A percentile compares a stretch with the other conserved stretches of the same genome.
Evolutionary conservation across 2,113 vertebrate genomes (phyloP).

Genomic region (Fulica atra): DNA sequence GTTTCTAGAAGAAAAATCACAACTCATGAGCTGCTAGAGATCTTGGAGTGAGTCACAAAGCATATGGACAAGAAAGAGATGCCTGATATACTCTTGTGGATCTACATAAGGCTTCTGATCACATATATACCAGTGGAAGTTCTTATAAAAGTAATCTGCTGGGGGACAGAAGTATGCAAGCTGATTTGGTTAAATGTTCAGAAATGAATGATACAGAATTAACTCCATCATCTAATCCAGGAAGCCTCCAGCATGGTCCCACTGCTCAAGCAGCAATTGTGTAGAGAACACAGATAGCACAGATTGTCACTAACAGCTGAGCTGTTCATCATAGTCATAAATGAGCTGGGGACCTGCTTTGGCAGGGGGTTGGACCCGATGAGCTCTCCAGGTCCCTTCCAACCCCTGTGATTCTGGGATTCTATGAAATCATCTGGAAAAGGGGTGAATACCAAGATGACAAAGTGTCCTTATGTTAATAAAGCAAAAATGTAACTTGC

Average conservation of each 20-base stretch:
- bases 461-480: neutral
- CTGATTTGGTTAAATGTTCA: neutral
- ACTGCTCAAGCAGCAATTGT: neutral
- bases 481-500: neutral
- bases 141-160: neutral
- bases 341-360: too few relatives aligned
- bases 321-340: neutral
- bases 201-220: neutral
- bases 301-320: neutral
- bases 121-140: neutral
- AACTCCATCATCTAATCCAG: neutral
- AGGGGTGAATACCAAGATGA: neutral
- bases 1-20: neutral
- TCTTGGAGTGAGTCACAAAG: neutral
- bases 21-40: neutral
- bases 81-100: neutral
- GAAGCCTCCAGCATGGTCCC: neutral
- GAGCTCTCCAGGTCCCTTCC: too few relatives aligned
- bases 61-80: neutral
- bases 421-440: neutral
- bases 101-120: neutral
- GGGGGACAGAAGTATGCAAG: neutral
- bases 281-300: neutral
- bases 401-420: too few relatives aligned
- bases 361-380: too few relatives aligned